Conservation (phyloP, 2,797 vertebrate species). For the Liasis olivaceus region DNA sequence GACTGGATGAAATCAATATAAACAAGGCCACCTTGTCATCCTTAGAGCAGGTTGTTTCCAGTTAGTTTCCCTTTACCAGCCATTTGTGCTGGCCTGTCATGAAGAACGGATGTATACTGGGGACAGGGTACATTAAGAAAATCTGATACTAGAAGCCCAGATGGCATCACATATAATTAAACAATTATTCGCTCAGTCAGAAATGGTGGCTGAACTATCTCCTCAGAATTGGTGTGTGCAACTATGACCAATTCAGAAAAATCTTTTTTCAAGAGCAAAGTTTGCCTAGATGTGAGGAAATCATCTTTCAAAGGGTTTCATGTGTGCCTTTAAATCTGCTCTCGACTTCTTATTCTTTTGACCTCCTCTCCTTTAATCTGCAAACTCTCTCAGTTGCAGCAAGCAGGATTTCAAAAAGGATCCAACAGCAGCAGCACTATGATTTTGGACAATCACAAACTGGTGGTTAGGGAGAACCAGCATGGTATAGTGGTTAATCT, state of each 20-base stretch:
- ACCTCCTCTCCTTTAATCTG: not conserved
- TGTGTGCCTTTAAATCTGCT: not conserved
- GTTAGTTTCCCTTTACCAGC: not conserved
- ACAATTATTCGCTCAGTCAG: not conserved
- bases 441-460: no score
- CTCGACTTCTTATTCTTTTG: not conserved
- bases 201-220: not conserved
- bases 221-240: no score
- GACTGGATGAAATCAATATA: not conserved
- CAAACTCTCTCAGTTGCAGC: not conserved
- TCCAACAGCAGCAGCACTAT: not conserved
- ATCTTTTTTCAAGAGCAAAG: not conserved
- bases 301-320: not conserved
- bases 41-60: not conserved
- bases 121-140: not conserved
- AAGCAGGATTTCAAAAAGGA: not conserved
- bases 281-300: not conserved
- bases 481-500: not conserved
- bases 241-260: not conserved
- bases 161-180: constrained; percentile 10
- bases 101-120: not conserved
- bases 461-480: not conserved
- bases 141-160: not conserved
- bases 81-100: not conserved
- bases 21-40: not conserved